Percentiles rank a stretch among this genome's conserved stretches.
phyloP scores from a whole-genome alignment of 2,888 invertebrate species.

The Leptogaster cylindrica region DNA sequence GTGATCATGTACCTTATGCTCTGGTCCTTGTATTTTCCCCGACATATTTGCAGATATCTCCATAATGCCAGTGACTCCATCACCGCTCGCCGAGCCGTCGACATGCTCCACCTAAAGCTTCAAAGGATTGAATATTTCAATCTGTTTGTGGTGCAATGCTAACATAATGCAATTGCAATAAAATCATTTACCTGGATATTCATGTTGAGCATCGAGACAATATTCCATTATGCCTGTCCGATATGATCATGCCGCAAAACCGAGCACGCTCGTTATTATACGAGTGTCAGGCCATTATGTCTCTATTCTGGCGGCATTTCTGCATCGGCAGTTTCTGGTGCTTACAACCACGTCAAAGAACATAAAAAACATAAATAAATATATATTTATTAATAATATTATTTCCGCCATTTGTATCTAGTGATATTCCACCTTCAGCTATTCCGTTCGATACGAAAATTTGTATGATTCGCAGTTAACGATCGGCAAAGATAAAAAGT shows the following conservation, averaged over 20 bases:
- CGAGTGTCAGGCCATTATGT: conserved; percentile 47
- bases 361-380: too few relatives aligned
- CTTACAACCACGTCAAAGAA: conserved; percentile 30
- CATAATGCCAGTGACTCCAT: not conserved
- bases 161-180: conserved; percentile 46
- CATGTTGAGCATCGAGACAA: conserved; percentile 39
- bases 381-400: conserved; percentile 40
- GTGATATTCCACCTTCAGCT: conserved; percentile 17
- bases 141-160: conserved; percentile 46
- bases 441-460: conserved; percentile 34
- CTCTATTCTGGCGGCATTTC: conserved; percentile 44
- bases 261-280: conserved; percentile 23
- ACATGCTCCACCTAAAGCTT: conserved; percentile 16
- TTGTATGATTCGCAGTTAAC: conserved; percentile 31
- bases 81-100: not conserved
- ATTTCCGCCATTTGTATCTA: conserved; percentile 41
- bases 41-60: conserved; percentile 19
- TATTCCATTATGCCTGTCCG: conserved; percentile 39
- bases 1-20: conserved; percentile 32
- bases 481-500: conserved; percentile 43
- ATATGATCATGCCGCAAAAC: conserved; percentile 38
- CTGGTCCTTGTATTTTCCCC: conserved; percentile 11
- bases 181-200: conserved; percentile 45
- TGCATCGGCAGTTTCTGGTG: not conserved
- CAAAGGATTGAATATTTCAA: conserved; percentile 45